phyloP scores from a whole-genome alignment of 2,888 invertebrate species.

The Melieria omissa region DNA sequence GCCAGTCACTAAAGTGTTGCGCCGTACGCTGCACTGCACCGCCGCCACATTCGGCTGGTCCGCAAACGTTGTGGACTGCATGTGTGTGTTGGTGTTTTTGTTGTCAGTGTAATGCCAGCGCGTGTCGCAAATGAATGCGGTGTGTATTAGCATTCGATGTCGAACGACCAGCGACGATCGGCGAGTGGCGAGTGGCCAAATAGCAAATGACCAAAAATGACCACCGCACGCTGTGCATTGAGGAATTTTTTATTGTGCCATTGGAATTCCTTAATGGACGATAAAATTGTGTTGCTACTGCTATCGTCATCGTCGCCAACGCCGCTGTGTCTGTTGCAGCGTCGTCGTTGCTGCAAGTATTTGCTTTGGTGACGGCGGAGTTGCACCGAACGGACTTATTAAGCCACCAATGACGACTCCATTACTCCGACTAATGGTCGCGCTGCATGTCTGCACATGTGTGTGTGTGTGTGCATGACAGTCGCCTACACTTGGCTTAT shows the following conservation, averaged over 20 bases:
- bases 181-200: not conserved
- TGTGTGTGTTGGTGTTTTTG: not conserved
- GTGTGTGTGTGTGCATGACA: constrained; percentile 2
- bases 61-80: not conserved
- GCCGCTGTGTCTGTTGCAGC: not conserved
- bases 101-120: not conserved
- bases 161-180: not conserved
- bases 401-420: constrained; percentile 19
- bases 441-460: constrained; percentile 8
- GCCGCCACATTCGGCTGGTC: constrained; percentile 36
- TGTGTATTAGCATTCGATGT: not conserved
- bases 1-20: too few relatives aligned
- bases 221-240: constrained; percentile 20
- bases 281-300: constrained; percentile 54
- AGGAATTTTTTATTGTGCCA: constrained; percentile 31
- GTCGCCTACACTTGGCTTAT: not conserved
- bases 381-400: too few relatives aligned
- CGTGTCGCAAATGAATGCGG: not conserved
- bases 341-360: constrained; percentile 13
- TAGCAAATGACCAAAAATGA: constrained; percentile 28
- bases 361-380: constrained; percentile 10
- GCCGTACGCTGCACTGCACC: too few relatives aligned
- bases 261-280: constrained; percentile 62
- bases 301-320: constrained; percentile 4
- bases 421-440: constrained; percentile 8